Percentiles rank a stretch among this genome's conserved stretches.
phyloP scores from a whole-genome alignment of 2,797 vertebrate species.

The Pseudochirops corinnae region DNA sequence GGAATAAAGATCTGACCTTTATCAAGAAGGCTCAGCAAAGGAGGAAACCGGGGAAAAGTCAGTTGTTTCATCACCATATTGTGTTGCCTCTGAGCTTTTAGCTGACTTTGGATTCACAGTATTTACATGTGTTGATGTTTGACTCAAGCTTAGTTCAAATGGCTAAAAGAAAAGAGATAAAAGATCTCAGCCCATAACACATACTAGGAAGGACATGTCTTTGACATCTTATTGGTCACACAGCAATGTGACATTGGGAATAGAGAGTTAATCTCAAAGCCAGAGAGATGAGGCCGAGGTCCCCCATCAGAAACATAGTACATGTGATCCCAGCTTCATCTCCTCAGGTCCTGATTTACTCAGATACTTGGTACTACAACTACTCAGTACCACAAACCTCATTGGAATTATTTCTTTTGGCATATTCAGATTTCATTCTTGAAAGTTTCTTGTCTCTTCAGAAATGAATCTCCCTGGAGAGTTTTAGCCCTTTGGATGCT shows the following conservation, averaged over 20 bases:
- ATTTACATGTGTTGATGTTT: slow-evolving; percentile 13
- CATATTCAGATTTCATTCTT: background rate
- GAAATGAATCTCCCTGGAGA: background rate
- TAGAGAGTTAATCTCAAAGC: background rate
- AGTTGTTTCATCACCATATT: slow-evolving; percentile 54
- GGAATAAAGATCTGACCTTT: slow-evolving; percentile 60
- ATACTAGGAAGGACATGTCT: background rate
- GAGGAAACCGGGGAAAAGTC: slow-evolving; percentile 44
- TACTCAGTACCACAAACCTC: background rate
- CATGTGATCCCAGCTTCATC: background rate
- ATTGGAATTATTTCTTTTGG: background rate
- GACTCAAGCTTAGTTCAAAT: background rate
- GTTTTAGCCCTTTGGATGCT: background rate
- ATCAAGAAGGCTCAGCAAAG: slow-evolving; percentile 55
- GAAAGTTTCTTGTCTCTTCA: background rate
- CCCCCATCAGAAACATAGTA: background rate
- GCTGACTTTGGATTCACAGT: slow-evolving; percentile 59
- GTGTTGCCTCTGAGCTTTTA: slow-evolving; percentile 43
- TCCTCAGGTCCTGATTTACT: background rate
- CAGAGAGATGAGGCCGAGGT: background rate
- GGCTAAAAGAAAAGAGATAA: background rate
- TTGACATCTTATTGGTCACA: background rate
- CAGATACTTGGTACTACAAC: background rate
- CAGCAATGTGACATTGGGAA: background rate
- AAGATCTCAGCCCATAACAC: background rate